These are phyloP conservation scores for Rhinolophus sinicus DNA, from an alignment of 2,113 vertebrate genomes.

Conservation along the genomic window DNA sequence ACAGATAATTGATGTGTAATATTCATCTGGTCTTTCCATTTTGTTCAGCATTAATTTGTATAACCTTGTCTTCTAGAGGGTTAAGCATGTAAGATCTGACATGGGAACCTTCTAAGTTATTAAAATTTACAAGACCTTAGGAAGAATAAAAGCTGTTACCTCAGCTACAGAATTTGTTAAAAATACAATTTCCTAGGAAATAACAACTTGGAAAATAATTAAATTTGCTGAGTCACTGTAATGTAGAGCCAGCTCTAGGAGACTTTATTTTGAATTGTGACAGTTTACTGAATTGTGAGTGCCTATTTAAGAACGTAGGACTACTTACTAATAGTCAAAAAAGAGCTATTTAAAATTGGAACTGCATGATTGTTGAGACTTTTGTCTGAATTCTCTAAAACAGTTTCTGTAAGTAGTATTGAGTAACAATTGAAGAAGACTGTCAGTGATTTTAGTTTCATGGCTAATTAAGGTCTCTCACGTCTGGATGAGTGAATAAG, in stretches of 20 bases:
- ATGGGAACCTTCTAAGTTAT: not conserved
- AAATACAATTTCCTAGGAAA: not conserved
- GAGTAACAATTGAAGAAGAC: not conserved
- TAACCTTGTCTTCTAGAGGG: not conserved
- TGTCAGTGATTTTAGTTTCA: not conserved
- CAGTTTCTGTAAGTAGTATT: not conserved
- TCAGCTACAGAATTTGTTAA: not conserved
- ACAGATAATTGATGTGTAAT: not conserved
- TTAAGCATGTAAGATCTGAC: not conserved
- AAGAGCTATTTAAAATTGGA: not conserved
- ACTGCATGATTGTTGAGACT: not conserved
- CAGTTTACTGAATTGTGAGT: not conserved
- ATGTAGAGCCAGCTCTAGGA: not conserved
- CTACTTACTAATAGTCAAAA: not conserved
- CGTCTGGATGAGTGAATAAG: not conserved
- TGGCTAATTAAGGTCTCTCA: not conserved
- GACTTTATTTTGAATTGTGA: not conserved
- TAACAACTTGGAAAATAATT: not conserved
- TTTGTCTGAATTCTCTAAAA: not conserved
- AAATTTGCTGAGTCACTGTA: not conserved
- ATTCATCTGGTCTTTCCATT: not conserved
- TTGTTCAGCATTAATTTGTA: slow-evolving; percentile 9
- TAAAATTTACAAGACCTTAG: not conserved
- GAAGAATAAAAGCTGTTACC: not conserved
- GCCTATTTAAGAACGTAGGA: not conserved